A percentile compares a stretch with the other conserved stretches of the same genome.
phyloP scores from a whole-genome alignment of 2,888 invertebrate species.

The Chalcis sispes region DNA sequence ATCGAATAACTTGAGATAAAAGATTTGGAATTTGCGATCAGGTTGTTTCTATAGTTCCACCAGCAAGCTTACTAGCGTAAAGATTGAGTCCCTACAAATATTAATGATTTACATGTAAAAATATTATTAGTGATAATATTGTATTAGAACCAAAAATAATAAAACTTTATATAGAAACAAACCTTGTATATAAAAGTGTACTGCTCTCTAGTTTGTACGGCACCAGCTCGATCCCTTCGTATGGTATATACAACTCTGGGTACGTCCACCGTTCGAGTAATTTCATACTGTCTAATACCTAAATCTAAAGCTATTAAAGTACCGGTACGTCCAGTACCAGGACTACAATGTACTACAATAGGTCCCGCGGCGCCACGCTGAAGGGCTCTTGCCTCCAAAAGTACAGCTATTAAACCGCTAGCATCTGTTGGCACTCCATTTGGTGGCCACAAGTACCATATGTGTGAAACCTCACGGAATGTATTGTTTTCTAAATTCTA shows the following conservation, averaged over 20 bases:
- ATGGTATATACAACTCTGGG: slow-evolving; percentile 90
- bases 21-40: slow-evolving; percentile 64
- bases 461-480: slow-evolving; percentile 91
- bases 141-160: not conserved
- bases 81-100: slow-evolving; percentile 85
- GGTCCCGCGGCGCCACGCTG: slow-evolving; percentile 80
- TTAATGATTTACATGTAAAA: not conserved
- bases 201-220: slow-evolving; percentile 93
- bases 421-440: slow-evolving; percentile 90
- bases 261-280: slow-evolving; percentile 88
- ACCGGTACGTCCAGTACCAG: slow-evolving; percentile 93
- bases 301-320: slow-evolving; percentile 91
- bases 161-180: too few relatives aligned
- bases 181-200: slow-evolving; percentile 96
- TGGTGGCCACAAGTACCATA: slow-evolving; percentile 97
- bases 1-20: slow-evolving; percentile 18
- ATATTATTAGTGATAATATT: not conserved
- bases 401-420: slow-evolving; percentile 89
- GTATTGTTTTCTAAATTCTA: slow-evolving; percentile 88
- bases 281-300: slow-evolving; percentile 90
- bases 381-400: slow-evolving; percentile 86
- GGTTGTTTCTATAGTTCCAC: slow-evolving; percentile 81
- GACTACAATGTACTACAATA: slow-evolving; percentile 90
- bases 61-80: slow-evolving; percentile 90
- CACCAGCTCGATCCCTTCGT: slow-evolving; percentile 91